Conservation (phyloP, 2,113 vertebrate species). For the Spizaetus ornatus region DNA sequence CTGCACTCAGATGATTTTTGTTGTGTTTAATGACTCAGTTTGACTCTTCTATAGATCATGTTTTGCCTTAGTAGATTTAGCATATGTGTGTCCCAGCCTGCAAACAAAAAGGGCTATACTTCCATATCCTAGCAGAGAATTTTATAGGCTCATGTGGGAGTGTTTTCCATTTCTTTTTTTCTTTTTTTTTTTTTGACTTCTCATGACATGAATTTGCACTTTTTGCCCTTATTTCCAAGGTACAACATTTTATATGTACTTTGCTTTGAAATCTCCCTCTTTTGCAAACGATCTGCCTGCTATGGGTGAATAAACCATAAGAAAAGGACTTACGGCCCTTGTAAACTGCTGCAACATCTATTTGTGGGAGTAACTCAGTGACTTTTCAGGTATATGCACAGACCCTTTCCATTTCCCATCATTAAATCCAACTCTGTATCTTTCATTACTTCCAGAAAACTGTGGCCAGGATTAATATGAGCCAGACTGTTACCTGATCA, state of each 20-base stretch:
- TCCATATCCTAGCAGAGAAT: neutral
- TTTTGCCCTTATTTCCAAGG: neutral
- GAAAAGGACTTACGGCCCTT: neutral
- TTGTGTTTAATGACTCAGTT: neutral
- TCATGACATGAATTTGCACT: neutral
- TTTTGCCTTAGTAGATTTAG: neutral
- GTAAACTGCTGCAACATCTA: neutral
- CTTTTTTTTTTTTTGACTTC: neutral
- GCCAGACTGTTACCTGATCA: neutral
- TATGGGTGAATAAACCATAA: neutral
- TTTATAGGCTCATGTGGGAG: neutral
- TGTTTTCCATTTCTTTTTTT: neutral
- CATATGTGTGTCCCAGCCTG: neutral
- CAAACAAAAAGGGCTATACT: neutral
- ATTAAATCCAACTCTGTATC: neutral
- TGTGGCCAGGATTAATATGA: neutral
- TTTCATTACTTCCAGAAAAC: neutral
- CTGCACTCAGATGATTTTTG: neutral
- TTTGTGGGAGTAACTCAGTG: neutral
- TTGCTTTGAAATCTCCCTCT: neutral
- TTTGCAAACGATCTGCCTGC: accelerated
- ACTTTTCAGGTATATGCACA: neutral
- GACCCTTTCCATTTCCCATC: neutral
- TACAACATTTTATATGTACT: neutral
- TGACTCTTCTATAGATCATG: neutral